Base-by-base conservation (phyloP, 2,113 vertebrate species). In the Trogon melanurus region DNA sequence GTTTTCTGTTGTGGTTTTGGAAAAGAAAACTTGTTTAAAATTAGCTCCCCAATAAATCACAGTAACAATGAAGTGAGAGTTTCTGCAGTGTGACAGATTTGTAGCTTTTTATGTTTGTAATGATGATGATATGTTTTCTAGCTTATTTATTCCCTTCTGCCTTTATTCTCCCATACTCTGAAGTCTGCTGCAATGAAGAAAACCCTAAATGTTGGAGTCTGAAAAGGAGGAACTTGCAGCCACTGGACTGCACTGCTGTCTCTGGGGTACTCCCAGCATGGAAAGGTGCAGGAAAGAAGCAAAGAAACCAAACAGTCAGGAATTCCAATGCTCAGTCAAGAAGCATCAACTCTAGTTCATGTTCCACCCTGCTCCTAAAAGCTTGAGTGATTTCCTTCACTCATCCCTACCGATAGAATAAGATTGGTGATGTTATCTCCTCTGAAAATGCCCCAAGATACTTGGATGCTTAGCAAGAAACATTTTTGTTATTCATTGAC, bases 51-150 rank as follows among this genome's bases (percentile, higher is more conserved):
- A 97, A 97, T 98, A 98, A 98, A 98, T 98, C 97, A 98, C 97
- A 96, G 80, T 97, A 97, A 98, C 97, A 98, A 97, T 96, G 97
- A 97, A 97, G 96, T 95, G 97, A 94, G 96, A 91, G 95, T 97
- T 97, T 97, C 95, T 97, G 92, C 97, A 97, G 96, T 96, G 97
- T 98, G 98, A 98, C 96, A 95, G 96, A 97, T 97, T 97, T 96
- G 95, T 98, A 95, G 98, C 97, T 97, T 97, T 98, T 97, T 97
- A 98, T 98, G 97, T 96, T 97, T 97, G 97, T 97, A 98, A 98
- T 97, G 94, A 97, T 98, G 97, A 98, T 97, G 95, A 96, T 97
- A 89, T 90, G 91, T 97, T 97, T 97, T 96, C 93, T 95, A 91
- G 86, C 88, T 97, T 97, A 95, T 90, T 97, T 97, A 97, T 97